Conservation (phyloP, 2,113 vertebrate genomes). For the Mungos mungo region DNA sequence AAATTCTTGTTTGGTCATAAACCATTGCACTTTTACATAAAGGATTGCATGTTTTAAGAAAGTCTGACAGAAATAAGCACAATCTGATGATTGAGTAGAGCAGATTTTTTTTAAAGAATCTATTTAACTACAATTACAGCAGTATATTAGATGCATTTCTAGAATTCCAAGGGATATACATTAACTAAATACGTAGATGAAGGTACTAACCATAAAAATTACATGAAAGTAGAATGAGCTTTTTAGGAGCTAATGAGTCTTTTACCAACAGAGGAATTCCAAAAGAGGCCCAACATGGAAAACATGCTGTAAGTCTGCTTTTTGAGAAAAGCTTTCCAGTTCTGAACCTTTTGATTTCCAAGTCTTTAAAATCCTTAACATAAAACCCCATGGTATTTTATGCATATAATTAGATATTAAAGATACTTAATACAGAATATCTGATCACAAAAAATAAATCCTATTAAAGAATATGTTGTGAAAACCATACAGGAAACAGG, state of each 20-base stretch:
- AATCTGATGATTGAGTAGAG: background rate
- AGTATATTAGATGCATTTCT: background rate
- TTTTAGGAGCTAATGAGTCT: background rate
- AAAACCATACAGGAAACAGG: background rate
- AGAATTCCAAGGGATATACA: background rate
- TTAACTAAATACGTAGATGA: background rate
- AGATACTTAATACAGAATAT: background rate
- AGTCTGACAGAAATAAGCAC: background rate
- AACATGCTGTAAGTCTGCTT: no score
- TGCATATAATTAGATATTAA: background rate
- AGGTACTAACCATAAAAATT: background rate
- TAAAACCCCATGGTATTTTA: background rate
- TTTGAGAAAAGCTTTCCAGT: background rate
- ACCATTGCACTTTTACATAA: background rate
- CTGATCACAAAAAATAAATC: background rate
- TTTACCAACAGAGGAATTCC: background rate
- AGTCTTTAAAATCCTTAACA: background rate
- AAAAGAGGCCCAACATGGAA: background rate
- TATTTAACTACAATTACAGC: background rate
- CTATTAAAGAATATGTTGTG: background rate
- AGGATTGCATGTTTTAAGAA: background rate
- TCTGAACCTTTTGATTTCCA: background rate
- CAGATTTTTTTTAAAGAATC: background rate
- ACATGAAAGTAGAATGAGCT: background rate
- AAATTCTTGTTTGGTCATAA: slow-evolving; percentile 15